Percentiles rank a stretch among this genome's conserved stretches.
These are phyloP conservation scores for Donacobius atricapilla DNA, from an alignment of 2,113 vertebrate genomes.

Conservation along the genomic window DNA sequence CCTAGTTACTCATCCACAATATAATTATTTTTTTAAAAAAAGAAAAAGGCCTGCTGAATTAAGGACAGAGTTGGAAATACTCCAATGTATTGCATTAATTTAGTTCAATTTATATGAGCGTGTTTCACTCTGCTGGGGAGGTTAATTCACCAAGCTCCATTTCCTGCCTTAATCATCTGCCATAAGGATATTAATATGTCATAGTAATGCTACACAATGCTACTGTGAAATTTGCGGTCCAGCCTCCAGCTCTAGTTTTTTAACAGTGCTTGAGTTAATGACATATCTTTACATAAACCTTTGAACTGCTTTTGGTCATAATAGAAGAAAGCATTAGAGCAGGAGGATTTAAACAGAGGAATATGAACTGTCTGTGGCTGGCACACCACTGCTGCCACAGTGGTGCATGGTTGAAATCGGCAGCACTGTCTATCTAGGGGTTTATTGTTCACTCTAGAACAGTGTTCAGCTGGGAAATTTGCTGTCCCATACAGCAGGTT, in stretches of 20 bases:
- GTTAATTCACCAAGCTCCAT: conserved; percentile 45
- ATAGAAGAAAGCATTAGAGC: not conserved
- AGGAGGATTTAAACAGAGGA: not conserved
- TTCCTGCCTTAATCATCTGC: conserved; percentile 41
- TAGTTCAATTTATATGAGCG: not conserved
- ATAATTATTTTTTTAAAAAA: conserved; percentile 6
- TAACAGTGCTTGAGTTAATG: not conserved
- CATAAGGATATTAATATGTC: not conserved
- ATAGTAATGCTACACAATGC: not conserved
- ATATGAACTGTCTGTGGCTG: not conserved
- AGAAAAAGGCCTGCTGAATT: not conserved
- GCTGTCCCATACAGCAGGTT: not conserved
- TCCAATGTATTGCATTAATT: conserved; percentile 22
- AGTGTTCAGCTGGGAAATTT: not conserved
- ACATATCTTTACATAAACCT: not conserved
- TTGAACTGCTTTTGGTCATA: not conserved
- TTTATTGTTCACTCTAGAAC: not conserved
- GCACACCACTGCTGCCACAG: not conserved
- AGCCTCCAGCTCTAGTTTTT: not conserved
- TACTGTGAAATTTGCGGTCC: not conserved
- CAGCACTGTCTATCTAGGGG: not conserved
- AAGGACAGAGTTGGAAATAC: conserved; percentile 24
- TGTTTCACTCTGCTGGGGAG: conserved; percentile 27
- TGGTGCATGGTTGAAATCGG: not conserved
- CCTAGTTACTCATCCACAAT: conserved; percentile 13